Evolutionary conservation across 2,888 invertebrate species (phyloP), one percentile per base, ranked within the genome.

Genomic region (Oithona nana): DNA sequence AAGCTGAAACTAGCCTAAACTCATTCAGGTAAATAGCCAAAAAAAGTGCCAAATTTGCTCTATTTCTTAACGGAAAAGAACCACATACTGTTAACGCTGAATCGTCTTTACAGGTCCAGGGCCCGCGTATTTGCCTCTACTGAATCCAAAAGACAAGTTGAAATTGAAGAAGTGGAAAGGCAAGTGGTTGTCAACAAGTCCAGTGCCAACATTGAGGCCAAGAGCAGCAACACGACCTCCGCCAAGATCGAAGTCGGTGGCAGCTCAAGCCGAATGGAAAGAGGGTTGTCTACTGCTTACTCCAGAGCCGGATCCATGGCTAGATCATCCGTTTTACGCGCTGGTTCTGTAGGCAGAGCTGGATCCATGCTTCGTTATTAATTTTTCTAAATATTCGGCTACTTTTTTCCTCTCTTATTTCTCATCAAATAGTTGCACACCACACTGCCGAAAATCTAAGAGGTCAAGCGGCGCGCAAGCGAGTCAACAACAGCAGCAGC

Each of bases 151-250:
- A 26, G 62, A 4, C 56, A 62, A 29, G 57, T 57, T 28, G 62
- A 57, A 2, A 13, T 22, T 16, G 62, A 62, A n/a, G 56, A 54
- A 2, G 56, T 54, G 20, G 62, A 62, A 28, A 20, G 62, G 13
- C 49, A 62, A 20, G 62, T 62, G 28, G 56, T 62, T 4, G 31
- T 62, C 48, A 62, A 62, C 13, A 62, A 62, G 48, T 57, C 52
- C n/a, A 16, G 16, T n/a, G 26, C 57, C 57, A 20, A 16, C 24
- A 29, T 29, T 3, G n/a, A 28, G 29, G 57, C 29, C 20, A 28
- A 57, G 20, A 28, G 11, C 28, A 26, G 26, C 3, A 26, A 20
- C 54, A 24, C 26, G 54, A 24, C 54, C 54, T 24, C 6, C 26
- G 54, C 54, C 20, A 20, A 26, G 4, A 26, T 24, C 16, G 26